These are phyloP conservation scores for Hemithea aestivaria DNA, from an alignment of 2,888 invertebrate genomes.

Conservation along the genomic window DNA sequence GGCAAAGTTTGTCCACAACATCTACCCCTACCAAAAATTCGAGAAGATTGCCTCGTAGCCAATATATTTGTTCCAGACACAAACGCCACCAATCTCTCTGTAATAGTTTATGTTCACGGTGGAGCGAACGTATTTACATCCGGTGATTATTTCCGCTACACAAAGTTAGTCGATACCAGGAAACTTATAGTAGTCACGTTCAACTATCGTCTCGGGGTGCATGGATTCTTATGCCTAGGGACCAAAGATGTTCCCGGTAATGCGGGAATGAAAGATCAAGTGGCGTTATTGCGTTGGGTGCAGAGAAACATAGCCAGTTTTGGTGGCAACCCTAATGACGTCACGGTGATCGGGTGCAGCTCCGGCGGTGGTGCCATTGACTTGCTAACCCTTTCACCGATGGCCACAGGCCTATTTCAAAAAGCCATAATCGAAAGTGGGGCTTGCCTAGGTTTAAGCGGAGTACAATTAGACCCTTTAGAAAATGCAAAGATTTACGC, in stretches of 20 bases:
- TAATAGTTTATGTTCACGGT: conserved; percentile 26
- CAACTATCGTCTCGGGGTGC: conserved; percentile 26
- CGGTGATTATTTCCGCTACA: conserved; percentile 5
- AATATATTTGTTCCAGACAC: conserved; percentile 25
- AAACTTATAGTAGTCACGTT: conserved; percentile 24
- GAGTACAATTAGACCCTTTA: conserved; percentile 6
- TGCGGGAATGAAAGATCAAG: conserved; percentile 27
- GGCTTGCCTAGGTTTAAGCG: neutral
- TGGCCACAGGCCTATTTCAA: conserved; percentile 20
- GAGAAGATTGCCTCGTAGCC: conserved; percentile 18
- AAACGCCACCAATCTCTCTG: conserved; percentile 20
- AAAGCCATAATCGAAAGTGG: conserved; percentile 26
- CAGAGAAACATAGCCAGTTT: conserved; percentile 26
- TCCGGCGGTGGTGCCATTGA: conserved; percentile 20
- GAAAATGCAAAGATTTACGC: conserved; percentile 14
- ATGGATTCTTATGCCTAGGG: conserved; percentile 29
- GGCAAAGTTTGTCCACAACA: conserved; percentile 10
- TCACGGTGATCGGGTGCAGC: conserved; percentile 21
- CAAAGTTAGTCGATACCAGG: conserved; percentile 10
- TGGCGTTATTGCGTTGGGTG: conserved; percentile 24
- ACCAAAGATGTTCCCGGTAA: conserved; percentile 29
- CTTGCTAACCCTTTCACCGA: conserved; percentile 17
- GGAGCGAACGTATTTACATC: conserved; percentile 20
- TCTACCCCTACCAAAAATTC: conserved; percentile 1
- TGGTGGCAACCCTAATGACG: conserved; percentile 26